Evolutionary conservation across 2,113 vertebrate genomes (phyloP), one percentile per base, ranked within the genome.

Genomic region (Mastomys natalensis): DNA sequence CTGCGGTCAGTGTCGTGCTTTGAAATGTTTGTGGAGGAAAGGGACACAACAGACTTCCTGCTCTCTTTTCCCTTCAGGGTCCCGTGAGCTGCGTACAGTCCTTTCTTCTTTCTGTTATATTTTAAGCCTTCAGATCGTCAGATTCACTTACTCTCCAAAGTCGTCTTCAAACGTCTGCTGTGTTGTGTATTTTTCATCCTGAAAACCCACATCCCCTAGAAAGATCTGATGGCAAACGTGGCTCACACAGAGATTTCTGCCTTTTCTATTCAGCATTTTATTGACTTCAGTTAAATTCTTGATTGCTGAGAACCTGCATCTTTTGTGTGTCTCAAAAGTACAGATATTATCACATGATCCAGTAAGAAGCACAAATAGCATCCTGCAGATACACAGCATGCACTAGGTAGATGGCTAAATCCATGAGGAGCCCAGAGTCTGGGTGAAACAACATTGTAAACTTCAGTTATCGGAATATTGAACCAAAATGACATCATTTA

Each of bases 21-120:
- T 60, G 82, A 92, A 94, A 95, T 8, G 78, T 55, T 80, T 37
- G 43, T 58, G 89, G 80, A 87, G 73, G 87, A 88, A 90, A 89
- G 90, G 76, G 64, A 74, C 53, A 66, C 62, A n/a, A 45, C 95
- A 64, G 15, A 82, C 24, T 3, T 48, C n/a, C 76, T 1, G 19
- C n/a, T 81, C 68, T 53, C 19, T 0, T 31, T 84, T 89, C 62
- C 86, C 89, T 60, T 66, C 86, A 26, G 92, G 90, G 84, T 58
- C 53, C 34, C 87, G 0, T 1, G 96, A 60, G 74, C 91, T 73
- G 6, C 5, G 45, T 1, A 7, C 86, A 7, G 66, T 40, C 37
- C 87, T 85, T 60, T 89, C 26, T 93, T 90, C 78, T 89, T 55
- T 3, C 88, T 64, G 93, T 91, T 85, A 13, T 86, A 7, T 89